phyloP scores from a whole-genome alignment of 2,113 vertebrate genomes.

The Lophius piscatorius region DNA sequence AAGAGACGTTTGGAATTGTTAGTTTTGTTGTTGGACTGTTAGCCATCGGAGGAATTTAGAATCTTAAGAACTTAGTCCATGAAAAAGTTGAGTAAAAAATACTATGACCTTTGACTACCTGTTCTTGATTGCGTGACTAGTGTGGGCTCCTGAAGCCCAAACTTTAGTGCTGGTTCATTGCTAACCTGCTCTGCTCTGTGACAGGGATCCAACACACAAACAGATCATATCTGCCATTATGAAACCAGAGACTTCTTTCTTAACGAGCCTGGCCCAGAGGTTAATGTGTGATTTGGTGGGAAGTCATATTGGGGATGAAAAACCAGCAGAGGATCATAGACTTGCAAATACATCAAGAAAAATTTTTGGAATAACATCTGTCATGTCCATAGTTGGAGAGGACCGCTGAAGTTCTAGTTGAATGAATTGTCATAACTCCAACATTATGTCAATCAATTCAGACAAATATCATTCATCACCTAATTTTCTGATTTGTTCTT shows the following conservation, averaged over 20 bases:
- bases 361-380: constrained; percentile 55
- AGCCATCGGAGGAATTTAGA: constrained; percentile 2
- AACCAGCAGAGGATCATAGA: constrained; percentile 48
- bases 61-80: constrained; percentile 19
- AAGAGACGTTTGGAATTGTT: constrained; percentile 2
- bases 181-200: constrained; percentile 45
- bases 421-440: not conserved
- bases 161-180: constrained; percentile 35
- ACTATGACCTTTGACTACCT: constrained; percentile 64
- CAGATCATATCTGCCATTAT: constrained; percentile 70
- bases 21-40: constrained; percentile 25
- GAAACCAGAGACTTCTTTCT: constrained; percentile 69
- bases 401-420: constrained; percentile 11
- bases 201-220: constrained; percentile 65
- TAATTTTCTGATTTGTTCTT: not conserved
- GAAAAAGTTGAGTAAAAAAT: constrained; percentile 49
- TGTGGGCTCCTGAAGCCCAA: constrained; percentile 48
- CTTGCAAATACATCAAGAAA: constrained; percentile 26
- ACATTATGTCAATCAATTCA: constrained; percentile 1
- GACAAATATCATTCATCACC: not conserved
- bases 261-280: constrained; percentile 51
- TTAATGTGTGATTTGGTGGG: constrained; percentile 50
- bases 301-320: constrained; percentile 34
- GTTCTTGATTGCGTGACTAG: constrained; percentile 66
- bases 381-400: constrained; percentile 44